Conservation (phyloP, 1,140 invertebrate species). For the Drosophila micromelanica region DNA sequence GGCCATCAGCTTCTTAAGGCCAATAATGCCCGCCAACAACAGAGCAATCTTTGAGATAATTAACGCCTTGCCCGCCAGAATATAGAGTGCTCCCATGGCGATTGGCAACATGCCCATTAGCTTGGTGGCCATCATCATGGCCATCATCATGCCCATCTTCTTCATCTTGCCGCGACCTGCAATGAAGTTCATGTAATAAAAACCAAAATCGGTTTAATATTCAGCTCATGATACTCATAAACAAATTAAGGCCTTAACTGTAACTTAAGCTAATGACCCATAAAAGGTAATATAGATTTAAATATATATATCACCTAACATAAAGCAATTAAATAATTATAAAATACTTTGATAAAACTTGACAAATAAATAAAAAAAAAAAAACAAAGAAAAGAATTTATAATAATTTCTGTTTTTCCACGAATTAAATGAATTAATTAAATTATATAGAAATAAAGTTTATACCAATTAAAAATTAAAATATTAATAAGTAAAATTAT, state of each 20-base stretch:
- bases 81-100: conserved; percentile 90
- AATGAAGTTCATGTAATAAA: conserved; percentile 24
- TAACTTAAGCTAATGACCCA: neutral
- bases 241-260: conserved; percentile 2
- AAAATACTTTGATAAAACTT: too few species aligned
- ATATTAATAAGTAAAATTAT: too few species aligned
- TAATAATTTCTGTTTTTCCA: too few species aligned
- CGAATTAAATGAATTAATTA: too few species aligned
- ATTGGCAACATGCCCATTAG: conserved; percentile 90
- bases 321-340: too few species aligned
- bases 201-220: neutral
- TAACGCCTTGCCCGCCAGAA: conserved; percentile 90
- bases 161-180: conserved; percentile 91
- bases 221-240: neutral
- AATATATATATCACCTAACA: neutral
- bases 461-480: too few species aligned
- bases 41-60: conserved; percentile 92
- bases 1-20: conserved; percentile 90
- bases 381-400: too few species aligned
- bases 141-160: conserved; percentile 93
- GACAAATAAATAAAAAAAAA: neutral
- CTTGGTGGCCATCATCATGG: conserved; percentile 88
- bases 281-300: neutral
- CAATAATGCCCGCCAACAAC: conserved; percentile 90
- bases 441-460: too few species aligned